Evolutionary conservation across 2,113 vertebrate species (phyloP).

Genomic region (Meleagris gallopavo): DNA sequence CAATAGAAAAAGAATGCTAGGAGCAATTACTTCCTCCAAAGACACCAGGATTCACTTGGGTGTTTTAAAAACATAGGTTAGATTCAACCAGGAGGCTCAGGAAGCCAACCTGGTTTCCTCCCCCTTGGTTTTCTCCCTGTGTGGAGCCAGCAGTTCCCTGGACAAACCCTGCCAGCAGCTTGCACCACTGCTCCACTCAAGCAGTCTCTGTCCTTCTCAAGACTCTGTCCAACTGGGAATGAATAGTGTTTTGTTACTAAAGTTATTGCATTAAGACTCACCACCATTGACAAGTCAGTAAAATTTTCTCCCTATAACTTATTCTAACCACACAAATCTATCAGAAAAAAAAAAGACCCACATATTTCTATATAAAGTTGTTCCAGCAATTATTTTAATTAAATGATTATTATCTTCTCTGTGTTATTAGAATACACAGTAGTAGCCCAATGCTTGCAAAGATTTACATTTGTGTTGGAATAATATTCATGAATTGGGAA

Average conservation of each 20-base stretch:
- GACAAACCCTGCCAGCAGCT: neutral
- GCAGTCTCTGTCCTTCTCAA: neutral
- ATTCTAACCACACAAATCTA: neutral
- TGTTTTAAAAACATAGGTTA: slow-evolving; percentile 24
- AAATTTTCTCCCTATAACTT: neutral
- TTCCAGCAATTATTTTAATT: slow-evolving; percentile 45
- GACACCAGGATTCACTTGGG: neutral
- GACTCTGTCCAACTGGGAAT: slow-evolving; percentile 19
- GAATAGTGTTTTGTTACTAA: slow-evolving; percentile 30
- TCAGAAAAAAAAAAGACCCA: neutral
- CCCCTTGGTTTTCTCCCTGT: neutral
- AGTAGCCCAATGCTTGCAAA: slow-evolving; percentile 17
- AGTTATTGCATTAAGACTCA: slow-evolving; percentile 34
- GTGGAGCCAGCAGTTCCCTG: neutral
- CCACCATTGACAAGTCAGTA: slow-evolving; percentile 11
- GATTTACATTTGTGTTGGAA: slow-evolving; percentile 60
- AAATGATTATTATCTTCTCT: slow-evolving; percentile 33
- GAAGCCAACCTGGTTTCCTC: slow-evolving; percentile 9
- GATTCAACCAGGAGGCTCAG: neutral
- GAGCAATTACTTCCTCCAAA: slow-evolving; percentile 42
- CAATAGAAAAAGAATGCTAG: slow-evolving; percentile 45
- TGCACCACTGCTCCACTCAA: neutral
- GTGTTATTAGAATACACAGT: slow-evolving; percentile 16
- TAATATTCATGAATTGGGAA: slow-evolving; percentile 67
- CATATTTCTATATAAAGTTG: neutral